A percentile compares a stretch with the other conserved stretches of the same genome.
phyloP scores from a whole-genome alignment of 2,797 vertebrate genomes.

The Lepus townsendii region DNA sequence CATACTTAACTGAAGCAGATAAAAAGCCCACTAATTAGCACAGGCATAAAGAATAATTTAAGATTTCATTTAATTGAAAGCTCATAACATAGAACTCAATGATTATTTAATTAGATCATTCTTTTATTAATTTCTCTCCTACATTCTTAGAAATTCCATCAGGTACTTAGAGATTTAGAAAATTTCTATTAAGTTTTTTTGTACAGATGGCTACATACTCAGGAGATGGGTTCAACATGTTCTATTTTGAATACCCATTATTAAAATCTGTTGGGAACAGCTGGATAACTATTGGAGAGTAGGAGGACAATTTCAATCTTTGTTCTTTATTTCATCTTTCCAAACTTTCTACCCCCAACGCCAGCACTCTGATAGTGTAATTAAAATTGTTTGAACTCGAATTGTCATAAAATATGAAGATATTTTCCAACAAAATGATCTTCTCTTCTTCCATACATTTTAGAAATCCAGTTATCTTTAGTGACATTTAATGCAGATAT shows the following conservation, averaged over 20 bases:
- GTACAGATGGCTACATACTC: background rate
- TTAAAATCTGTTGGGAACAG: background rate
- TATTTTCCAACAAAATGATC: background rate
- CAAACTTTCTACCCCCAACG: background rate
- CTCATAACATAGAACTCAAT: conserved; percentile 82
- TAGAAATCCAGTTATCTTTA: background rate
- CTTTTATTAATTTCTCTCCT: conserved; percentile 69
- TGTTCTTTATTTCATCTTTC: background rate
- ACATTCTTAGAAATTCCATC: conserved; percentile 51
- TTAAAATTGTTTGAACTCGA: background rate
- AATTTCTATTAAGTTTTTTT: conserved; percentile 51
- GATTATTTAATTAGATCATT: conserved; percentile 84
- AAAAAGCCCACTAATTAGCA: conserved; percentile 85
- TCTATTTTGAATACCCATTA: background rate
- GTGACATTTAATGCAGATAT: background rate
- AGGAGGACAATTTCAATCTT: background rate
- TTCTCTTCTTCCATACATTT: background rate
- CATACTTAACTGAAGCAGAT: conserved; percentile 85
- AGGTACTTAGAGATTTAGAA: background rate
- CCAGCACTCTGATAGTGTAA: background rate
- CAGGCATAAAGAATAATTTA: conserved; percentile 84
- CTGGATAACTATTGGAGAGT: background rate
- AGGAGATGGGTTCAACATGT: background rate
- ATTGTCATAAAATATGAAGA: background rate
- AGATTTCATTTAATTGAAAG: conserved; percentile 85